Base-by-base conservation (phyloP, 2,888 invertebrate species). In the Diabrotica balteata region DNA sequence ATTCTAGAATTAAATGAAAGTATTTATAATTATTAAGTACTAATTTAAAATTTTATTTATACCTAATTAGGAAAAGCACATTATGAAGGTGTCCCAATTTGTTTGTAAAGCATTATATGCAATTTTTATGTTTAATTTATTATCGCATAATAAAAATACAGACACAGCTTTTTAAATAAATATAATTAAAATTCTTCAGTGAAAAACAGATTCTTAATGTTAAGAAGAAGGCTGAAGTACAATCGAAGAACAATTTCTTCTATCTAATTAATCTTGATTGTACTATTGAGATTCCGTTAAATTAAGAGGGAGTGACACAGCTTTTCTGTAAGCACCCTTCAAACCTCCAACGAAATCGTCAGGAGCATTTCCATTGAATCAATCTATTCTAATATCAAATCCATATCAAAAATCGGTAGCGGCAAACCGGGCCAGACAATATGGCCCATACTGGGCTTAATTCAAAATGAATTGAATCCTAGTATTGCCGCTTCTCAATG, bases 381-480 rank as follows among this genome's bases (percentile, higher is more conserved):
- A 69, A 67, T 62, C 61, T 61, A 68, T 66, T 68, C 70, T 64
- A 69, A 70, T 72, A 66, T 67, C 63, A 67, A 49, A 62, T 62
- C 68, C 69, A 71, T 67, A 69, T 72, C 63, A 70, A 61, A 71
- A 73, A 66, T 74, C 76, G 71, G 75, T 76, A 76, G 81, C 80
- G 79, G 80, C 80, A 76, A 78, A 77, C 10, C 72, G 74, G 71
- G 71, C 60, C 75, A 78, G 74, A 82, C 82, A 83, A 82, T 83
- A 74, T 76, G 73, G 79, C 80, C 78, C 83, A 80, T 78, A 81
- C 83, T 81, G 82, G 72, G 83, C 76, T 80, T 81, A 81, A 83
- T 83, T 80, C 81, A 78, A 77, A 79, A 80, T 80, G 82, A 83
- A 83, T 84, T 83, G 81, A 83, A 81, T 80, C 80, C 80, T 77